Base-by-base conservation (phyloP, 30 jellyfish, hydroid and myxozoan species). In the Aurelia aurita complex sp. Pacific region DNA sequence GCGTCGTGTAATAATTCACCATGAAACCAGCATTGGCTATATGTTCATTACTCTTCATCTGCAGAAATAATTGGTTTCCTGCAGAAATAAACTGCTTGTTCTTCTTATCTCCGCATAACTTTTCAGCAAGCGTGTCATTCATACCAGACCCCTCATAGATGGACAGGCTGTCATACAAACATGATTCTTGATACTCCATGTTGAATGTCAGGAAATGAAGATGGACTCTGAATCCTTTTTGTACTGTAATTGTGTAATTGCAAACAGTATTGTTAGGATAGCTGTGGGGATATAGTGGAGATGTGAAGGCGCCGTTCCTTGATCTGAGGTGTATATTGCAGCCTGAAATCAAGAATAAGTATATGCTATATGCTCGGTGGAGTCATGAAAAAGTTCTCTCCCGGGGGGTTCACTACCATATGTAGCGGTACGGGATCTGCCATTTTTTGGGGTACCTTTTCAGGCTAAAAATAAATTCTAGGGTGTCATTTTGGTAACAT, bases 81-180 rank as follows among this genome's bases (percentile, higher is more conserved):
- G 83, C 83, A 8, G 83, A 73, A 10, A 73, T 73, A 55, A 73
- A 73, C 5, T 73, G 83, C 83, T 73, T 73, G 69, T 51, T 51
- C 2, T 43, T 18, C 16, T 10, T 42, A 17, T 12, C 17, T 1
- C 83, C 83, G 5, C 83, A 73, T 4, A 73, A 13, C 23, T 35
- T 52, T 18, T 73, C 83, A 10, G 83, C 83, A 8, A 73, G 40
- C n/a, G 83, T 18, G 17, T 55, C 64, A 9, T 52, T 50, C 50
- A 2, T 8, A 42, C 64, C 38, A 7, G 83, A 50, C 29, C 83
- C 83, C 40, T 73, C 83, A 42, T 36, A 73, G 32, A 73, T 50
- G 23, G 29, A 15, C 1, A 73, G 64, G 40, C 18, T 40, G 17
- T 73, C 83, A 19, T n/a, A 14, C 19, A 32, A 32, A 50, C 83